Percentiles rank a stretch among this genome's conserved stretches.
These are phyloP conservation scores for Amniataba percoides DNA, from an alignment of 2,797 vertebrate species.

Conservation along the genomic window DNA sequence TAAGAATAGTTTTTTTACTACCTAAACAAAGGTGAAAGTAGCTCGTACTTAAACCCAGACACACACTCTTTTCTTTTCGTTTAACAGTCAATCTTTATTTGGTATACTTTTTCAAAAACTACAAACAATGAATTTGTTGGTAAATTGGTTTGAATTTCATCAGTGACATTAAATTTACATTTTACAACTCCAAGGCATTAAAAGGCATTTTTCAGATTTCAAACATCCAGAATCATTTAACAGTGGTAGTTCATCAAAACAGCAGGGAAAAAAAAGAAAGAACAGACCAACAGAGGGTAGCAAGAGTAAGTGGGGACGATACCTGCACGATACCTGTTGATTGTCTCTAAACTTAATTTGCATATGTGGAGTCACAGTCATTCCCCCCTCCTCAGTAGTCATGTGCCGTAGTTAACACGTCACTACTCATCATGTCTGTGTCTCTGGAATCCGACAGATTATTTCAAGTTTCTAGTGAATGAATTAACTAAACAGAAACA, in stretches of 20 bases:
- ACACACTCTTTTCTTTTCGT: slow-evolving; percentile 23
- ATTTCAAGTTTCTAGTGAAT: slow-evolving; percentile 53
- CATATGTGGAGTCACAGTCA: slow-evolving; percentile 51
- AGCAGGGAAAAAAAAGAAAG: slow-evolving; percentile 26
- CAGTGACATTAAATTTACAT: slow-evolving; percentile 43
- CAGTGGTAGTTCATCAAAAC: slow-evolving; percentile 45
- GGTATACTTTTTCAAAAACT: slow-evolving; percentile 67
- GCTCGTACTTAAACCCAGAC: neutral
- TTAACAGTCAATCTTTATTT: slow-evolving; percentile 77
- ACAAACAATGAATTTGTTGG: slow-evolving; percentile 58
- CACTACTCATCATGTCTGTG: slow-evolving; percentile 25
- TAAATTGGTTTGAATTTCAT: slow-evolving; percentile 54
- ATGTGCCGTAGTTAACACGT: slow-evolving; percentile 12
- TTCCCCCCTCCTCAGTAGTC: slow-evolving; percentile 60
- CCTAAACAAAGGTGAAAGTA: too few species aligned
- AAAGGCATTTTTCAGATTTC: slow-evolving; percentile 46
- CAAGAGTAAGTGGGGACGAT: neutral
- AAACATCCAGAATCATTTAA: slow-evolving; percentile 33
- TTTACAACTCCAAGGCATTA: slow-evolving; percentile 60
- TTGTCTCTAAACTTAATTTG: slow-evolving; percentile 57
- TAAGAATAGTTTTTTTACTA: too few species aligned
- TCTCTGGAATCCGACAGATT: slow-evolving; percentile 43
- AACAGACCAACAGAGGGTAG: slow-evolving; percentile 16
- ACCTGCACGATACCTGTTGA: slow-evolving; percentile 27
- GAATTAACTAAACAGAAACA: slow-evolving; percentile 27